These are phyloP conservation scores for Austrolebias charrua DNA, from an alignment of 2,797 vertebrate species.

Conservation along the genomic window DNA sequence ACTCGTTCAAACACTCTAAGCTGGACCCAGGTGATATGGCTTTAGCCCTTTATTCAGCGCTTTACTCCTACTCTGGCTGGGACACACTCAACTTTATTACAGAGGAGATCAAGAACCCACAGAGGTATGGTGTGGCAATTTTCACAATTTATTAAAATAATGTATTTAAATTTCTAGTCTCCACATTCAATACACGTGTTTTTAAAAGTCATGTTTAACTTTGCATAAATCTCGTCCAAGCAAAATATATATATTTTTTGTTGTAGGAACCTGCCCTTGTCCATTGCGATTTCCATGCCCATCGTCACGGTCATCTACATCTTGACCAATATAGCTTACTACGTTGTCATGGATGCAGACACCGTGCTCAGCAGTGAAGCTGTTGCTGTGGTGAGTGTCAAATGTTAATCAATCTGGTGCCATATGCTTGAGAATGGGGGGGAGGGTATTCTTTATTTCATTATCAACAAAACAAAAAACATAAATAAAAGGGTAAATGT, in stretches of 20 bases:
- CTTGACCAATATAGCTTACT: slow-evolving; percentile 86
- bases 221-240: neutral
- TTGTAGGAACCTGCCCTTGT: slow-evolving; percentile 80
- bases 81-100: slow-evolving; percentile 87
- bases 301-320: slow-evolving; percentile 86
- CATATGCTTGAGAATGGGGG: too few species aligned
- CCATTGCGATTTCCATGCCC: slow-evolving; percentile 87
- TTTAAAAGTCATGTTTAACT: neutral
- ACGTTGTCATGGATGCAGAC: slow-evolving; percentile 79
- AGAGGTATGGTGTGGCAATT: slow-evolving; percentile 68
- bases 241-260: neutral
- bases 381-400: slow-evolving; percentile 83
- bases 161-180: neutral
- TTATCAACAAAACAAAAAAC: too few species aligned
- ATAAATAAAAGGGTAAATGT: too few species aligned
- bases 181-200: neutral
- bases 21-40: slow-evolving; percentile 79
- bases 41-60: slow-evolving; percentile 82
- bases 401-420: too few species aligned
- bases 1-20: slow-evolving; percentile 80
- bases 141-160: too few species aligned
- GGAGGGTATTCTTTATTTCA: too few species aligned
- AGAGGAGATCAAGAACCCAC: slow-evolving; percentile 85
- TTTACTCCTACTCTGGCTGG: slow-evolving; percentile 87
- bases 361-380: slow-evolving; percentile 79